phyloP scores from a whole-genome alignment of 2,888 invertebrate genomes.

The Tipula unca region DNA sequence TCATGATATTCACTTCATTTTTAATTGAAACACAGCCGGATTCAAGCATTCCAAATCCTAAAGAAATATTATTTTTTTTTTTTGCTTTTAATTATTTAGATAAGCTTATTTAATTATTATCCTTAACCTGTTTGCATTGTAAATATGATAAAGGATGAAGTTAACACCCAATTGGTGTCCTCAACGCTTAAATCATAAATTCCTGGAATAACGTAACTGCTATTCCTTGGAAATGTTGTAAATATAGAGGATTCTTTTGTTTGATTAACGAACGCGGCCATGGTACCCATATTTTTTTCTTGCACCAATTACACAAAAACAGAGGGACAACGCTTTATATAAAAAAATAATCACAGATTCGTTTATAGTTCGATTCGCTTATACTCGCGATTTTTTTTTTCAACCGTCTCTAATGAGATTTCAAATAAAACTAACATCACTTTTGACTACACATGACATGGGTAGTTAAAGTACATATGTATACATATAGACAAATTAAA shows the following conservation, averaged over 20 bases:
- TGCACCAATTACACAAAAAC: not conserved
- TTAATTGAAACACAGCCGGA: conserved; percentile 88
- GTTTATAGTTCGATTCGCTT: not conserved
- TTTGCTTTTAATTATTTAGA: too few relatives aligned
- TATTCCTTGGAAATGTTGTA: conserved; percentile 36
- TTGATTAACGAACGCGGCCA: not conserved
- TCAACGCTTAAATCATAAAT: conserved; percentile 60
- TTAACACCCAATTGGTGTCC: conserved; percentile 83
- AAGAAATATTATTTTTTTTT: not conserved
- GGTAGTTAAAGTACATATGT: too few relatives aligned
- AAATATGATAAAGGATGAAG: conserved; percentile 82
- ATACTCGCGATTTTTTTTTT: not conserved
- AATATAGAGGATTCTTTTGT: conserved; percentile 32
- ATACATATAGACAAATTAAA: not conserved
- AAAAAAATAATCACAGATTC: not conserved
- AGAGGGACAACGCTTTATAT: not conserved
- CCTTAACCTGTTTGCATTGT: conserved; percentile 83
- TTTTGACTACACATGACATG: not conserved
- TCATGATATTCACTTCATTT: conserved; percentile 96
- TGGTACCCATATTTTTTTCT: not conserved
- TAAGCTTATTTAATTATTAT: not conserved
- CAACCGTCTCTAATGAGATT: not conserved
- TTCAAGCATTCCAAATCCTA: conserved; percentile 89
- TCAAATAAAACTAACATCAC: not conserved
- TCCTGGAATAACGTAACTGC: conserved; percentile 46